Base-by-base conservation (phyloP, 2,888 invertebrate species). In the Zaprionus lineosus region DNA sequence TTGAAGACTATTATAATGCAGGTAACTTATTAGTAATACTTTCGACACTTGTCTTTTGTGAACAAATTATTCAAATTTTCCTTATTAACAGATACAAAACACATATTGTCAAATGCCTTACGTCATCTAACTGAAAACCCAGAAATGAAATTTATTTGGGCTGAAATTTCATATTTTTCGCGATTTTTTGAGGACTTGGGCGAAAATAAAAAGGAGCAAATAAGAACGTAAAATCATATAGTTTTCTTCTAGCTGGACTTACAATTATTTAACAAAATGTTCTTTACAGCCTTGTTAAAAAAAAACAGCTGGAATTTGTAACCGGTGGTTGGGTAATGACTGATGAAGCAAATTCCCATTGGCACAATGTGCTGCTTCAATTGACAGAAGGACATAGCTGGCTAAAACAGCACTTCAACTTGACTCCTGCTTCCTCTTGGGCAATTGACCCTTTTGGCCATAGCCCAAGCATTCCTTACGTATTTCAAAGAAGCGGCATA, bases 261-360 rank as follows among this genome's bases (percentile, higher is more conserved):
- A 40, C 46, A 37, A 21, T 37, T 33, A 50, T 21, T 8, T 36
- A 16, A 19, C 6, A 1, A 2, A 11, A 37, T 24, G 21, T 11
- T 41, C n/a, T n/a, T 36, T 52, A 14, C 88, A 96, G 96, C 68
- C 90, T 98, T 36, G 87, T 98, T 2, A 92, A 94, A 47, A 93
- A 93, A 15, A 95, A 96, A 1, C 97, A 98, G 88, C 90, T 99
- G 57, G 99, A 99, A 91, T 95, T 99, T 71, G 98, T 99, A 0
- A 97, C 98, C 0, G 99, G 99, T 0, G 99, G 98, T 5, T 99
- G 99, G 98, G 99, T 99, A 1, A 99, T 99, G 99, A 95, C 97
- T 14, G 99, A 99, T 88, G 99, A 99, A 89, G 98, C 99, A 0
- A 97, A 95, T 85, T 93, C 98, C 0, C 98, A 99, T 90, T 99